Conservation (phyloP, 2,888 invertebrate species). For the Lagria hirta region DNA sequence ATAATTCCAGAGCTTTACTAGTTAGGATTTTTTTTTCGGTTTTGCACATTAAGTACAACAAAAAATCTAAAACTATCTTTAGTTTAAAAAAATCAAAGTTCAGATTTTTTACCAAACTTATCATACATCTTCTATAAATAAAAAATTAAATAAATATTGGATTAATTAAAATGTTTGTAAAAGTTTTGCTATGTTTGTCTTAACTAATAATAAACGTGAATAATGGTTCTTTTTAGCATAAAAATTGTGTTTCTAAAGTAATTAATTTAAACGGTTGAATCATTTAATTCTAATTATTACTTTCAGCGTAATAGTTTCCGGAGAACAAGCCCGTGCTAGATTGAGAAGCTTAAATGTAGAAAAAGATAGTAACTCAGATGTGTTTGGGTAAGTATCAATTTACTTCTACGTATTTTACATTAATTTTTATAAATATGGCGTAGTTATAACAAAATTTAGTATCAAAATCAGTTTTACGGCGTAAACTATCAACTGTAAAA, state of each 20-base stretch:
- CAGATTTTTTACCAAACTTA: neutral
- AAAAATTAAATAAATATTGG: neutral
- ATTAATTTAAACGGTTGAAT: too few relatives aligned
- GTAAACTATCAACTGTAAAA: too few relatives aligned
- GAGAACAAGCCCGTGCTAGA: constrained; percentile 50
- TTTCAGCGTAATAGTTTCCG: constrained; percentile 52
- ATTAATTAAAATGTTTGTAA: neutral
- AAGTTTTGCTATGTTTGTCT: neutral
- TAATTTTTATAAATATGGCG: too few relatives aligned
- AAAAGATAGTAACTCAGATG: constrained; percentile 45
- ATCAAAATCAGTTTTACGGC: too few relatives aligned
- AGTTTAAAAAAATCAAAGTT: neutral
- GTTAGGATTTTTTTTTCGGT: too few relatives aligned
- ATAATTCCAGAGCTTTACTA: too few relatives aligned
- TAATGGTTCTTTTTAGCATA: neutral
- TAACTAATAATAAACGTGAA: neutral
- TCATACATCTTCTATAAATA: too few relatives aligned
- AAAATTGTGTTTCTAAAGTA: neutral
- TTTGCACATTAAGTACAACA: too few relatives aligned
- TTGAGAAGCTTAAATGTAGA: constrained; percentile 49
- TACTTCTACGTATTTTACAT: too few relatives aligned
- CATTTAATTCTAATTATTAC: constrained; percentile 18
- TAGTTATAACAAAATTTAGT: too few relatives aligned
- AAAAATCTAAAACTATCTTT: neutral
- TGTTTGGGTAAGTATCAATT: constrained; percentile 42